Conservation (phyloP, 2,797 vertebrate genomes). For the Morus bassanus region DNA sequence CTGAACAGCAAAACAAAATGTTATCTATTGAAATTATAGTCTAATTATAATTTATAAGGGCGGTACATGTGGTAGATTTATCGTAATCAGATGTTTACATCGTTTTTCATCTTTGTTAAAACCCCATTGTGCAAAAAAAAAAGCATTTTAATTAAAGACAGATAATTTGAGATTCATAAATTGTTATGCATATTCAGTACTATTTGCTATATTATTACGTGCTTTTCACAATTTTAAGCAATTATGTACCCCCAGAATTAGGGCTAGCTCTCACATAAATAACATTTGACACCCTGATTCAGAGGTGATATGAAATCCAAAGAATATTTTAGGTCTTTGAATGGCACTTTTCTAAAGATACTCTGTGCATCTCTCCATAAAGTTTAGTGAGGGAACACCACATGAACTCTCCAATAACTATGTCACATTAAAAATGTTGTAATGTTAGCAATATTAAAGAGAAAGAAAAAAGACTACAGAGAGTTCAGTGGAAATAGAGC, state of each 20-base stretch:
- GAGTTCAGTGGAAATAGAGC: neutral
- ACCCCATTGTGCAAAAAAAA: neutral
- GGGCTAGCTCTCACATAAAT: neutral
- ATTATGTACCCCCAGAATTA: neutral
- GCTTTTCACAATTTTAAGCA: neutral
- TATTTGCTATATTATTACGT: neutral
- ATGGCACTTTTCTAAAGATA: neutral
- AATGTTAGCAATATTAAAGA: neutral
- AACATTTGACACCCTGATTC: neutral
- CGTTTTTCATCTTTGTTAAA: neutral
- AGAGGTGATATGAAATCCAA: neutral
- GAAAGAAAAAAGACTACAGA: neutral
- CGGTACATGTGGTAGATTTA: neutral
- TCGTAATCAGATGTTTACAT: neutral
- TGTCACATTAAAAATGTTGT: neutral
- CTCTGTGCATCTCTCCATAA: neutral
- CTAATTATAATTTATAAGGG: neutral
- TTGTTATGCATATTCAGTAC: neutral
- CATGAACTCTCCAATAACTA: neutral
- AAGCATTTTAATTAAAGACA: neutral
- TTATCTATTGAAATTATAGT: neutral
- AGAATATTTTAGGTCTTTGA: neutral
- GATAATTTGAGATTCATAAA: neutral
- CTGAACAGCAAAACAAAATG: neutral
- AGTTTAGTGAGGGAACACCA: neutral